Percentiles rank a stretch among this genome's conserved stretches.
Conservation (phyloP, 2,113 vertebrate genomes). For the Muntiacus reevesi region DNA sequence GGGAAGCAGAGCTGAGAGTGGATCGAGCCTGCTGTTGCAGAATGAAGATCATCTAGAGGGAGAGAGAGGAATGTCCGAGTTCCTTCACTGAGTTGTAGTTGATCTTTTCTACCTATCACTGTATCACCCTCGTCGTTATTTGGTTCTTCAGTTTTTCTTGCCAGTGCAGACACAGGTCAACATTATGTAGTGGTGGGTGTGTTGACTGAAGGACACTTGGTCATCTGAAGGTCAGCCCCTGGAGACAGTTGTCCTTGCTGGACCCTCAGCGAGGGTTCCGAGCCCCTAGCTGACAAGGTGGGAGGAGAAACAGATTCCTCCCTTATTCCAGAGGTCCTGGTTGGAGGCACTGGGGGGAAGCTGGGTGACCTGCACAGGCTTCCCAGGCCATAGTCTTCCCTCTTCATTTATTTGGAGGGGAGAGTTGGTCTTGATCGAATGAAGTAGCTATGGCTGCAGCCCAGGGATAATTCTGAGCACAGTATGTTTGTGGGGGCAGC, state of each 20-base stretch:
- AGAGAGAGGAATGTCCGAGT: rapidly evolving
- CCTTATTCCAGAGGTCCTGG: not conserved
- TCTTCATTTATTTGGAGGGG: not conserved
- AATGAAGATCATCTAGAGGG: not conserved
- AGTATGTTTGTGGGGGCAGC: not conserved
- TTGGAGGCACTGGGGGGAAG: not conserved
- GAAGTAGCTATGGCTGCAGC: not conserved
- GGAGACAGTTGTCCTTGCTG: not conserved
- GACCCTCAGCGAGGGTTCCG: rapidly evolving
- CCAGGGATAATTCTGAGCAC: not conserved
- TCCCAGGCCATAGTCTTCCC: not conserved
- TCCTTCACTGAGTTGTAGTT: not conserved
- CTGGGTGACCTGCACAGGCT: not conserved
- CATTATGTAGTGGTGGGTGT: not conserved
- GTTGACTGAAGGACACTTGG: not conserved
- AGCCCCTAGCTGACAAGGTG: not conserved
- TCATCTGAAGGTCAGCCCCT: not conserved
- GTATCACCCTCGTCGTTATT: not conserved
- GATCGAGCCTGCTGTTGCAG: too few relatives aligned
- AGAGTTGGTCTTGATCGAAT: not conserved
- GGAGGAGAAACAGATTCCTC: not conserved
- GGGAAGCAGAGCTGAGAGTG: not conserved
- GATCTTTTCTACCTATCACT: not conserved
- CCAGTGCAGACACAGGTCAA: not conserved
- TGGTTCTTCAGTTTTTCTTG: not conserved